A percentile compares a stretch with the other conserved stretches of the same genome.
These are phyloP conservation scores for Chelonoidis abingdonii DNA, from an alignment of 2,113 vertebrate genomes.

Conservation along the genomic window DNA sequence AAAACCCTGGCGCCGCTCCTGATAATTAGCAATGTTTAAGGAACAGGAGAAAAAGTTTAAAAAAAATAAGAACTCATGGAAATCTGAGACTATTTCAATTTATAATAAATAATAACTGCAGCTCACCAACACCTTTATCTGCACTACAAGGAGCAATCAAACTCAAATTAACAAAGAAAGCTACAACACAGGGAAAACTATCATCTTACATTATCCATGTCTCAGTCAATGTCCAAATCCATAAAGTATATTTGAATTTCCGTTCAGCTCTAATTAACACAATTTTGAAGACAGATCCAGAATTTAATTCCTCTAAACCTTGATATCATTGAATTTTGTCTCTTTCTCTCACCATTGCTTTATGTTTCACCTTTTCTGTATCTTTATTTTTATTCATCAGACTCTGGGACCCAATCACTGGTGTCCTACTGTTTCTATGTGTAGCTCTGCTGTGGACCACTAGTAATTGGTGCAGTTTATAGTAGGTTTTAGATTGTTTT, in stretches of 20 bases:
- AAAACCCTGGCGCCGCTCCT: too few relatives aligned
- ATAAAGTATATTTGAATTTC: neutral
- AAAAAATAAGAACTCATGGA: neutral
- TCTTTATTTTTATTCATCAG: neutral
- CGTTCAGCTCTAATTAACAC: neutral
- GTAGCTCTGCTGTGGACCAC: rapidly evolving
- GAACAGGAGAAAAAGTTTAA: neutral
- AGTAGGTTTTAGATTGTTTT: neutral
- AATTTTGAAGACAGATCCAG: neutral
- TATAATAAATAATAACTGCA: neutral
- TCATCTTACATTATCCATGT: neutral
- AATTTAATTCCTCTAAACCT: neutral
- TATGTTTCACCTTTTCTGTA: neutral
- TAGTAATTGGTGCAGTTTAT: too few relatives aligned
- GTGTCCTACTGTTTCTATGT: neutral
- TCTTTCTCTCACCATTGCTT: neutral
- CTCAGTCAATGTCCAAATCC: neutral
- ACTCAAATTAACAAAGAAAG: neutral
- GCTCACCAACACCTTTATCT: neutral
- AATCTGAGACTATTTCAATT: slow-evolving; percentile 6
- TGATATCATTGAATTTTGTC: neutral
- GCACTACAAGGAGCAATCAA: neutral
- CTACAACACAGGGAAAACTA: neutral
- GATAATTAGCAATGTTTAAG: neutral
- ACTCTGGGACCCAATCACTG: neutral